Evolutionary conservation across 1,140 invertebrate species (phyloP).

Genomic region (Euura lappo): DNA sequence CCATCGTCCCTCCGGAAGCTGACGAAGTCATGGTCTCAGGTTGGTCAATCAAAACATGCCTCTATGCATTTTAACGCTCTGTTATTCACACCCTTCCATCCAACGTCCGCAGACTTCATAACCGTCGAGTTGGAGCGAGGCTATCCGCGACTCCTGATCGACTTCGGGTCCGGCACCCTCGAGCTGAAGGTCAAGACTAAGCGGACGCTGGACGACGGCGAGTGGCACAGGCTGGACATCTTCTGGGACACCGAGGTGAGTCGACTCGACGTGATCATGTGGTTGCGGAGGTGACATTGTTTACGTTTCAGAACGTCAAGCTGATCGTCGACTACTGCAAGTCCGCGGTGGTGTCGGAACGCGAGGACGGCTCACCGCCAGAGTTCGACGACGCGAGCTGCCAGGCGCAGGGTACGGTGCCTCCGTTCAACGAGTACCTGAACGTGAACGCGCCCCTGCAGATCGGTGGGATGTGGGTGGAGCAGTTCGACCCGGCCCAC

Average conservation of each 20-base stretch:
- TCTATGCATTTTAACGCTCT: background rate
- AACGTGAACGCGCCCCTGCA: constrained; percentile 96
- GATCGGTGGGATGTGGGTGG: constrained; percentile 88
- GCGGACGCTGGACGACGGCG: constrained; percentile 87
- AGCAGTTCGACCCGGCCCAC: constrained; percentile 83
- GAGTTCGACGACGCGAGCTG: constrained; percentile 88
- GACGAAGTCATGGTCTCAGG: constrained; percentile 88
- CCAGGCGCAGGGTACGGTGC: constrained; percentile 86
- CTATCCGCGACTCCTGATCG: constrained; percentile 87
- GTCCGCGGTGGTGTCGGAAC: constrained; percentile 83
- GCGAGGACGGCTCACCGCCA: constrained; percentile 85
- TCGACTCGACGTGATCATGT: constrained; percentile 5
- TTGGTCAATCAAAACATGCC: constrained; percentile 35
- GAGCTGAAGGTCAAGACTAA: constrained; percentile 89
- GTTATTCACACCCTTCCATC: background rate
- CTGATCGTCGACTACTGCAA: constrained; percentile 93
- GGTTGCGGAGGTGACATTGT: constrained; percentile 3
- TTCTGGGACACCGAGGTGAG: constrained; percentile 90
- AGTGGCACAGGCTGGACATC: constrained; percentile 95
- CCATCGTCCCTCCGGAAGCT: constrained; percentile 87
- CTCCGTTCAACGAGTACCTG: constrained; percentile 94
- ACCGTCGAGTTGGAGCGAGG: constrained; percentile 91
- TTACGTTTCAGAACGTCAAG: constrained; percentile 69
- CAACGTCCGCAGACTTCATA: constrained; percentile 77
- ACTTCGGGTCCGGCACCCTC: constrained; percentile 94